phyloP scores from a whole-genome alignment of 2,888 invertebrate species.

The Lamellibrachia columna region DNA sequence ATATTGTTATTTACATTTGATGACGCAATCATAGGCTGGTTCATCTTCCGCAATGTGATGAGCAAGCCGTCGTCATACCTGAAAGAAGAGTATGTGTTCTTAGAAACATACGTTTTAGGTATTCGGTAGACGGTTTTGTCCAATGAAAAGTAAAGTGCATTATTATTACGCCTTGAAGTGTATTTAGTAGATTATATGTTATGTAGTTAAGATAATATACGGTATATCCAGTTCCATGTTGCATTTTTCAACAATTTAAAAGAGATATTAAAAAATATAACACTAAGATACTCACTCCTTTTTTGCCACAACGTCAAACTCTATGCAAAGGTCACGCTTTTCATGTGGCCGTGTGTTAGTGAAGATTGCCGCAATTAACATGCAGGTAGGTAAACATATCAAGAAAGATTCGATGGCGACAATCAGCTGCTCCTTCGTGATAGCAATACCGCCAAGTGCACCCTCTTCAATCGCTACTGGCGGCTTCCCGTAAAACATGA shows the following conservation, averaged over 20 bases:
- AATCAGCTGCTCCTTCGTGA: background rate
- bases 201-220: no score
- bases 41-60: background rate
- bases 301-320: background rate
- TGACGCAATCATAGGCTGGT: background rate
- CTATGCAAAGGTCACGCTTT: background rate
- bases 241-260: background rate
- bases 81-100: background rate
- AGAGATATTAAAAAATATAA: background rate
- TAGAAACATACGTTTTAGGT: no score
- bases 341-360: background rate
- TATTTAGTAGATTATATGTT: no score
- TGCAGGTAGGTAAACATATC: background rate
- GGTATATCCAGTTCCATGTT: no score
- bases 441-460: background rate
- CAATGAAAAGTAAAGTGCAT: no score
- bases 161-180: no score
- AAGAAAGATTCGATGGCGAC: background rate
- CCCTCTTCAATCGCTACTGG: background rate
- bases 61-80: background rate
- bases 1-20: background rate
- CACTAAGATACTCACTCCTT: background rate
- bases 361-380: background rate
- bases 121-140: no score
- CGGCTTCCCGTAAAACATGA: conserved; percentile 14